Evolutionary conservation across 2,797 vertebrate species (phyloP).

Genomic region (Nyctibius grandis): DNA sequence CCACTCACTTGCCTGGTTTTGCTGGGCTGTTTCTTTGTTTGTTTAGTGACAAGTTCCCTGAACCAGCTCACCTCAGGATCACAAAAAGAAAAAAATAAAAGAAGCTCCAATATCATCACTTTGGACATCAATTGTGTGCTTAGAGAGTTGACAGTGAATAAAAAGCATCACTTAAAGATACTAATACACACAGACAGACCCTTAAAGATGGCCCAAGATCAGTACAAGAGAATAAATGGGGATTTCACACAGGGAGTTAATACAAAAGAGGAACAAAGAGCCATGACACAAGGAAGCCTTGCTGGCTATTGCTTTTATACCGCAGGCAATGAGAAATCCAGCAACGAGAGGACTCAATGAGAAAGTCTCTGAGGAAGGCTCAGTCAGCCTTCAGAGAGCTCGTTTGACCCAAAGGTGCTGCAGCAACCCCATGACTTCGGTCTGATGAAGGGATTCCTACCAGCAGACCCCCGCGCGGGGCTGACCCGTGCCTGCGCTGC

Average conservation of each 20-base stretch:
- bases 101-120: not conserved
- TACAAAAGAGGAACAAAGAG: not conserved
- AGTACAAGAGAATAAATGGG: not conserved
- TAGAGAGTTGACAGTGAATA: not conserved
- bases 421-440: not conserved
- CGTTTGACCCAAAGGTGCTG: not conserved
- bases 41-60: not conserved
- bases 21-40: not conserved
- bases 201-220: not conserved
- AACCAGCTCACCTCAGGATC: not conserved
- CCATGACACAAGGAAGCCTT: fast-evolving
- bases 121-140: fast-evolving
- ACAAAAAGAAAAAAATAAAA: not conserved
- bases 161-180: not conserved
- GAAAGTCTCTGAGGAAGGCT: not conserved
- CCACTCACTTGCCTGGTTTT: not conserved
- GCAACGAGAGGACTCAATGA: not conserved
- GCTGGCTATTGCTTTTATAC: not conserved
- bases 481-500: fast-evolving
- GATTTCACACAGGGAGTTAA: not conserved
- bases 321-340: not conserved
- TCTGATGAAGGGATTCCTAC: not conserved
- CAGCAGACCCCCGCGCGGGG: fast-evolving
- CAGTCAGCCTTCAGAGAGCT: not conserved
- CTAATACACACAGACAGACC: not conserved